phyloP scores from a whole-genome alignment of 2,113 vertebrate genomes.

The Pipra filicauda region DNA sequence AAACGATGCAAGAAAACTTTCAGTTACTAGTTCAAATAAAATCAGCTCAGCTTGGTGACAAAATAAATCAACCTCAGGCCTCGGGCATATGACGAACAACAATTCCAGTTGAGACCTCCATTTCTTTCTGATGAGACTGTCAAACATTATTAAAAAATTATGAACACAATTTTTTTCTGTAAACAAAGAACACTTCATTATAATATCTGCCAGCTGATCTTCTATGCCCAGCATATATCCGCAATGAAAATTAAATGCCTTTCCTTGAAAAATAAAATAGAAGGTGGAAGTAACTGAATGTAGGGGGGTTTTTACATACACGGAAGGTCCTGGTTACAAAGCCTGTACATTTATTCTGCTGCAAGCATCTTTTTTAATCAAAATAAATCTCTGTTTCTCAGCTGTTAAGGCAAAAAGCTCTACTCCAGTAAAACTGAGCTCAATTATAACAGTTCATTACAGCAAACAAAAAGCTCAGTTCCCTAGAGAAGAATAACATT shows the following conservation, averaged over 20 bases:
- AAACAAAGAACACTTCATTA: background rate
- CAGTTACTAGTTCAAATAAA: background rate
- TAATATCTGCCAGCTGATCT: conserved; percentile 21
- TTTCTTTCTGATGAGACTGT: background rate
- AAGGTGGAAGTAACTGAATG: background rate
- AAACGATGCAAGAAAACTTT: background rate
- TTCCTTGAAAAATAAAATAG: background rate
- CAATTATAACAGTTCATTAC: conserved; percentile 39
- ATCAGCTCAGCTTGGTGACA: background rate
- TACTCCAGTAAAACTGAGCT: background rate
- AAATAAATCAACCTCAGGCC: conserved; percentile 21
- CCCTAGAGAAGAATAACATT: conserved; percentile 34
- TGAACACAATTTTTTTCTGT: conserved; percentile 23
- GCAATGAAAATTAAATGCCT: background rate
- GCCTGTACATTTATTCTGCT: background rate
- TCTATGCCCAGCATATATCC: background rate
- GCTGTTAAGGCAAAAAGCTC: background rate
- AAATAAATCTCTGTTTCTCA: background rate
- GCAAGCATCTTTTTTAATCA: background rate
- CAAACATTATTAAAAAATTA: conserved; percentile 51
- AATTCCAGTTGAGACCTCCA: background rate
- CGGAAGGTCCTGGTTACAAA: background rate
- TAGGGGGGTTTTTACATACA: background rate
- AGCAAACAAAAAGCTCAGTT: conserved; percentile 29
- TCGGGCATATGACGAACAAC: background rate